Percentiles rank a stretch among this genome's conserved stretches.
phyloP scores from a whole-genome alignment of 2,113 vertebrate species.

The Rattus rattus region DNA sequence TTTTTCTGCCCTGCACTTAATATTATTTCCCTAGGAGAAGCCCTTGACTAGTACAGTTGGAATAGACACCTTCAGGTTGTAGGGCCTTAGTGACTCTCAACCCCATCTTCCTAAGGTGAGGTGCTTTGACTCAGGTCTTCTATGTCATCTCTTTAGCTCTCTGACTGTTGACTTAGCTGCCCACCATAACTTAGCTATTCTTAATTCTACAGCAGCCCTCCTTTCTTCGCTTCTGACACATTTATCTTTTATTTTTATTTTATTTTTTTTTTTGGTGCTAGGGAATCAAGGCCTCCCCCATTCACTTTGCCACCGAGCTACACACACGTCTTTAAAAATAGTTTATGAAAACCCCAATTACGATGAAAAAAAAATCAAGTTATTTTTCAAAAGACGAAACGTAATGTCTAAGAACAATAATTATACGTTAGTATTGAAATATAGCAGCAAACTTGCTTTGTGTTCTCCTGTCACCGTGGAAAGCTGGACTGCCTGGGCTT shows the following conservation, averaged over 20 bases:
- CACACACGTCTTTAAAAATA: background rate
- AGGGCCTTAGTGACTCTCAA: background rate
- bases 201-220: background rate
- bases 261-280: background rate
- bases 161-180: background rate
- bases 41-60: background rate
- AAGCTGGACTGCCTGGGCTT: conserved; percentile 9
- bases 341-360: background rate
- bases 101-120: background rate
- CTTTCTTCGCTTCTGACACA: background rate
- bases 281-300: background rate
- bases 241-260: background rate
- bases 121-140: background rate
- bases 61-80: background rate
- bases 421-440: conserved; percentile 41
- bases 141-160: no score
- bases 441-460: conserved; percentile 20
- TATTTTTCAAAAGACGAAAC: conserved; percentile 1
- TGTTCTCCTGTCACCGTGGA: conserved; percentile 17
- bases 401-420: conserved; percentile 4
- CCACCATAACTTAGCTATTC: background rate
- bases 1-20: background rate
- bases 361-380: background rate
- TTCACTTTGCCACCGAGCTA: background rate
- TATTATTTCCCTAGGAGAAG: background rate